Base-by-base conservation (phyloP, 2,888 invertebrate genomes). In the Pandemis corylana region DNA sequence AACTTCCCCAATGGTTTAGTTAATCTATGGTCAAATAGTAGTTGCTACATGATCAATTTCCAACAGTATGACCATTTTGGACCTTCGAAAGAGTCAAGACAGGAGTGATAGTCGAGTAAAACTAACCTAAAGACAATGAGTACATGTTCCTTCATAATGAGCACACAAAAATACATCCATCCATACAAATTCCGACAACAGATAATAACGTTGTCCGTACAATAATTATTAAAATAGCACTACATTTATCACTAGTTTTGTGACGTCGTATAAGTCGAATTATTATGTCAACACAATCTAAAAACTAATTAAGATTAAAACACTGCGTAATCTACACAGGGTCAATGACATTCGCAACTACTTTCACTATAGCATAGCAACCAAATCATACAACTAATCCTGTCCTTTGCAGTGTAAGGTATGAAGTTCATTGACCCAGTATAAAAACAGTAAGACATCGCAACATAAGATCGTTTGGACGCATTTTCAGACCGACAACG, bases 181-280 rank as follows among this genome's bases (percentile, higher is more conserved):
- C 41, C 73, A 73, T 69, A 72, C 71, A 72, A 67, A 72, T 61
- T n/a, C 44, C 44, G 72, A 73, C 64, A 68, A 73, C 68, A 46
- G 72, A 69, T 73, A 69, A 69, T 59, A 59, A 65, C 20, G 68
- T 73, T 73, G 73, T 49, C 73, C 13, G 59, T 73, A 73, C 73
- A 73, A 65, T 73, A 46, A 73, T 73, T 69, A 73, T 73, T 73
- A 73, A 73, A 73, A 73, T 73, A 73, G 73, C 73, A 73, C 49
- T 73, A 72, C 67, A 72, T 72, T 72, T 72, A 73, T 73, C 59
- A 36, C 73, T 73, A 73, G 49, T 46, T 51, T 69, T 72, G 68
- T 65, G 65, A 73, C 68, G 68, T 72, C 68, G 73, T 61, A 67
- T 73, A 73, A 63, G 72, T 73, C 73, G 64, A 73, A 73, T 69